Base-by-base conservation (phyloP, 1,140 invertebrate genomes). In the Hypsibius dujardini region DNA sequence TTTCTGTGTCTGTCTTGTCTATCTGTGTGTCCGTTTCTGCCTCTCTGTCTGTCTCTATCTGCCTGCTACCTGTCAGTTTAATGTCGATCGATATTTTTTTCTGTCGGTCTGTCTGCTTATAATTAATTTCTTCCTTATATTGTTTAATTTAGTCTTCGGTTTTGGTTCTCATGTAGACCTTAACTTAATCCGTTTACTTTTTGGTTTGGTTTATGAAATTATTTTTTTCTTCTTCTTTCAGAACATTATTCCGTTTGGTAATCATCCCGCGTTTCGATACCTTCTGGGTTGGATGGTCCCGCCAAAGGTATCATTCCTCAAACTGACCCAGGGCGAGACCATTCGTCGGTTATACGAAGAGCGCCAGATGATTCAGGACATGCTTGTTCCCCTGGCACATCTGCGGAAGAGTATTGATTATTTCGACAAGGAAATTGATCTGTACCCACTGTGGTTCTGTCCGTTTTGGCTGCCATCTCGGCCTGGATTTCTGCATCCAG, bases 171-270 rank as follows among this genome's bases (percentile, higher is more conserved):
- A 28, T 28, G 28, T 28, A 28, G 28, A 28, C 28, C 28, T 28
- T 28, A 28, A 28, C 28, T 28, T 28, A 28, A 28, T 28, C 28
- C 28, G 28, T 28, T 28, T 28, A 28, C 28, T 28, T 28, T 28
- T 28, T 28, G 28, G 28, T 28, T 28, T 28, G 28, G 28, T 28
- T 28, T 28, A 28, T 28, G 28, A 28, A 28, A 28, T 28, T 28
- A 28, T 28, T 28, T 28, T 28, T 28, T 28, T 0, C 28, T 28
- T 28, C 28, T 28, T 28, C 28, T 28, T 56, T 2, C 77, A 88
- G 86, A 87, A 90, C 74, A 90, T 91, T 59, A 86, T 90, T 73
- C 86, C 88, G 2, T 91, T 90, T 79, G 89, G 89, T n/a, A 90
- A 91, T 78, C 84, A 89, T 75, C 73, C 79, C 0, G 56, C 88